phyloP scores from a whole-genome alignment of 2,888 invertebrate species.

The Cylindroiulus punctatus region DNA sequence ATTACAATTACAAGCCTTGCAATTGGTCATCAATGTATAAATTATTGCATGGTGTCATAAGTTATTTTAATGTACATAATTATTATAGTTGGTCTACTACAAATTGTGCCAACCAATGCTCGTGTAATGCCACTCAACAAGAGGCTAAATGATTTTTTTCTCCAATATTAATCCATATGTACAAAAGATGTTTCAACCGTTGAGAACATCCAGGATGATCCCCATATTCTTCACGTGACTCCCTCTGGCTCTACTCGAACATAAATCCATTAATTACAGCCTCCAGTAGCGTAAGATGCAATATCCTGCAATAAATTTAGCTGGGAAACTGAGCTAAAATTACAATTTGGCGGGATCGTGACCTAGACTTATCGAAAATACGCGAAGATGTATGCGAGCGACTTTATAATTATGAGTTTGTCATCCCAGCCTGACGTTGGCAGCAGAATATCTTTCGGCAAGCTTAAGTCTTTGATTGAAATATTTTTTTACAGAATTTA shows the following conservation, averaged over 20 bases:
- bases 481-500: neutral
- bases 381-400: neutral
- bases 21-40: neutral
- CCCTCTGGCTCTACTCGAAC: conserved; percentile 11
- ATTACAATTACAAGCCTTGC: neutral
- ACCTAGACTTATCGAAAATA: conserved; percentile 16
- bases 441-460: neutral
- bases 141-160: neutral
- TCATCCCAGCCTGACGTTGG: conserved; percentile 7
- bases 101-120: neutral
- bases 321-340: conserved; percentile 35
- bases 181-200: neutral
- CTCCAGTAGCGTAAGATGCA: conserved; percentile 17
- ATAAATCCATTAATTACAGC: conserved; percentile 41
- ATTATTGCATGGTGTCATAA: no score
- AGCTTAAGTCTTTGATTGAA: neutral
- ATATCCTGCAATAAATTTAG: conserved; percentile 30
- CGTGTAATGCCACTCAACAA: neutral
- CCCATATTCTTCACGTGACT: neutral
- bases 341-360: conserved; percentile 38
- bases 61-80: no score
- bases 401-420: conserved; percentile 35
- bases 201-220: neutral
- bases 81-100: neutral
- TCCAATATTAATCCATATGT: no score